Percentiles rank a stretch among this genome's conserved stretches.
These are phyloP conservation scores for Mormyrus iriodes DNA, from an alignment of 2,113 vertebrate genomes.

Conservation along the genomic window DNA sequence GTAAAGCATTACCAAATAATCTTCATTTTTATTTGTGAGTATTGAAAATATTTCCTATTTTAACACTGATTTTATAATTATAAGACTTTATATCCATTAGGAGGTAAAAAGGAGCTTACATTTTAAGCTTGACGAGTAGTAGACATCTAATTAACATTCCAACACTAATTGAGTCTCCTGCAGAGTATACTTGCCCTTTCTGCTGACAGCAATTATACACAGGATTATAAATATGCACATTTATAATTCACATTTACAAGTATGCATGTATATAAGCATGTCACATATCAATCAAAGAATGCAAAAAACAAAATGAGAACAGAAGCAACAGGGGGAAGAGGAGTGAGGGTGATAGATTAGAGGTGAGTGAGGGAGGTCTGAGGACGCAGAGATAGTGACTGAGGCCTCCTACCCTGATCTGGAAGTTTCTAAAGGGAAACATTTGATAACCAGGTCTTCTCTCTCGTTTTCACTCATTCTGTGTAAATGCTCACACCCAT, in stretches of 20 bases:
- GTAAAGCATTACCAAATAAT: neutral
- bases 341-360: constrained; percentile 27
- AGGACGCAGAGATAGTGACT: constrained; percentile 32
- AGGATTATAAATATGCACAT: constrained; percentile 14
- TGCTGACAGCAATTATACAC: constrained; percentile 20
- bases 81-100: neutral
- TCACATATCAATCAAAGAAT: constrained; percentile 51
- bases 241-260: constrained; percentile 43
- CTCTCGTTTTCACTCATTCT: neutral
- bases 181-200: constrained; percentile 27
- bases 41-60: neutral
- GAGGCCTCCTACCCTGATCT: constrained; percentile 29
- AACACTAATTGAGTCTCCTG: neutral
- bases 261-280: constrained; percentile 56
- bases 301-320: constrained; percentile 38
- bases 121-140: constrained; percentile 4
- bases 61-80: neutral
- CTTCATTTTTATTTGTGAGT: neutral
- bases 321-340: constrained; percentile 45
- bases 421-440: constrained; percentile 15
- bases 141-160: neutral
- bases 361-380: constrained; percentile 45
- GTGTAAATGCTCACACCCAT: too few relatives aligned
- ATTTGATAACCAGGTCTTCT: neutral
- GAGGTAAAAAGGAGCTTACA: neutral